Percentiles rank a stretch among this genome's conserved stretches.
Evolutionary conservation across 1,140 invertebrate species (phyloP).

Genomic region (Drosophila subpulchrella): DNA sequence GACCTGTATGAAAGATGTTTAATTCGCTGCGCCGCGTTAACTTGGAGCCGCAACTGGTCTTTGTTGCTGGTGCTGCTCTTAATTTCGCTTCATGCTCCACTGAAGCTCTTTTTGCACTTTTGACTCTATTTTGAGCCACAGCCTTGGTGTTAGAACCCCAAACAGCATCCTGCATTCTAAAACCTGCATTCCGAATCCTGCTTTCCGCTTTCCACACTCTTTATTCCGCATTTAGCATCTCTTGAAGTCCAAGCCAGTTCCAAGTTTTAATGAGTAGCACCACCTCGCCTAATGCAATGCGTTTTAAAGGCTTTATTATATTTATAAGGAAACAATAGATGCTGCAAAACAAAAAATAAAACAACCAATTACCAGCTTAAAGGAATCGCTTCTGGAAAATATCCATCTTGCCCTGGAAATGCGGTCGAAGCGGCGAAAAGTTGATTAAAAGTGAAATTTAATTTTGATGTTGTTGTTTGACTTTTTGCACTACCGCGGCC

Average conservation of each 20-base stretch:
- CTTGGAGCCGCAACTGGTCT: conserved; percentile 20
- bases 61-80: conserved; percentile 37
- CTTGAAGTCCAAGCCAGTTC: not conserved
- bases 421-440: conserved; percentile 1
- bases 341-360: conserved; percentile 2
- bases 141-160: conserved; percentile 3
- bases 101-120: conserved; percentile 18
- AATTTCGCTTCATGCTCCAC: conserved; percentile 51
- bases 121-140: conserved; percentile 34
- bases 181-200: not conserved
- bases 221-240: not conserved
- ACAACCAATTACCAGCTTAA: conserved; percentile 11
- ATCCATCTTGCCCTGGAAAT: not conserved
- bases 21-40: conserved; percentile 29
- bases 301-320: conserved; percentile 42
- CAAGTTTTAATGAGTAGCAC: conserved; percentile 47
- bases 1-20: conserved; percentile 10
- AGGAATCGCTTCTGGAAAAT: conserved; percentile 7
- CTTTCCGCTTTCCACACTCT: not conserved
- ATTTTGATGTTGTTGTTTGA: conserved; percentile 9
- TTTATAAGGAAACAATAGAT: conserved; percentile 44
- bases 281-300: conserved; percentile 30
- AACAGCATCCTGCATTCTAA: not conserved
- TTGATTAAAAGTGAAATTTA: conserved; percentile 29
- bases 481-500: conserved; percentile 11